A percentile compares a stretch with the other conserved stretches of the same genome.
Evolutionary conservation across 1,140 invertebrate species (phyloP).

Genomic region (Chionoecetes opilio): DNA sequence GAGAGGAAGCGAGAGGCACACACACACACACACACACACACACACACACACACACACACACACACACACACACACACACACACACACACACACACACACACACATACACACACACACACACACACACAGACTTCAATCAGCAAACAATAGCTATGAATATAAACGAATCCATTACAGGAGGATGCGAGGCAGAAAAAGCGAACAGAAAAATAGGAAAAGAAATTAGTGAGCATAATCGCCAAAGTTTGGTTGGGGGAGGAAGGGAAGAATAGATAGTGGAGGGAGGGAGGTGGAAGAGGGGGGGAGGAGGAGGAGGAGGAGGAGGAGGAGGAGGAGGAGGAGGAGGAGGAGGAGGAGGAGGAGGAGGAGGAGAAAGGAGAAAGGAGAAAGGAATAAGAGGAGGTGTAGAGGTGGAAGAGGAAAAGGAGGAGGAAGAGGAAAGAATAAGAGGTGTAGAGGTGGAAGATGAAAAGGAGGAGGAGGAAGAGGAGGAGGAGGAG

Average conservation of each 20-base stretch:
- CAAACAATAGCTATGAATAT: background rate
- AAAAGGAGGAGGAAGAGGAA: background rate
- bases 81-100: background rate
- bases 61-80: background rate
- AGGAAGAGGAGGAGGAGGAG: background rate
- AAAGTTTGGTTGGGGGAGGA: background rate
- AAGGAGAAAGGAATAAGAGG: background rate
- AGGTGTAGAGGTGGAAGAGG: background rate
- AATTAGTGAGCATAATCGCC: background rate
- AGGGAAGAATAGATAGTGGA: background rate
- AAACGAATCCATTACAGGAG: constrained; percentile 1
- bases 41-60: background rate
- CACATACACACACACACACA: background rate
- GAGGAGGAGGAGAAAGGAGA: background rate
- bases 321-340: background rate
- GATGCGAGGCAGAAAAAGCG: background rate
- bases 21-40: too few species aligned
- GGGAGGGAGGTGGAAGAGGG: too few species aligned
- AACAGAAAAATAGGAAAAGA: background rate
- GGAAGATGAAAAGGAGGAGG: background rate
- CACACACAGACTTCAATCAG: background rate
- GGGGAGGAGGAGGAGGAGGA: background rate
- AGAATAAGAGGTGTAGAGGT: background rate
- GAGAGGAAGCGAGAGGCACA: too few species aligned
- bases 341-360: background rate